A percentile compares a stretch with the other conserved stretches of the same genome.
phyloP scores from a whole-genome alignment of 1,140 invertebrate species.

The Orussus abietinus region DNA sequence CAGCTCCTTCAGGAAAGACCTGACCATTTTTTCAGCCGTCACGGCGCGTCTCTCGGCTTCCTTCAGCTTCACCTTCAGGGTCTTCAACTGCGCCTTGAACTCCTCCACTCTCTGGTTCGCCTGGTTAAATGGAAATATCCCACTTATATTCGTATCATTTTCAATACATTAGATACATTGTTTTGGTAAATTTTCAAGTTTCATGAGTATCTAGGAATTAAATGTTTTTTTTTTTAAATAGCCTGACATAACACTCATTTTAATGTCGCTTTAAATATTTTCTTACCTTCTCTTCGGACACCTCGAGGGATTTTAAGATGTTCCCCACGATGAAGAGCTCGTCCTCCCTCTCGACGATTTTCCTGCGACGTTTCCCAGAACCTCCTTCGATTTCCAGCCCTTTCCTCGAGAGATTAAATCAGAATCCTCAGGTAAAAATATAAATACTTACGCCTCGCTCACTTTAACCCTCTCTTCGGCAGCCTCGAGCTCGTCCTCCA shows the following conservation, averaged over 20 bases:
- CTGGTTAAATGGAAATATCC: slow-evolving; percentile 43
- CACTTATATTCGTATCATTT: not conserved
- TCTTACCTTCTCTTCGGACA: slow-evolving; percentile 97
- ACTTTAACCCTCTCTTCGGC: slow-evolving; percentile 82
- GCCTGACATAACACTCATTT: too few species aligned
- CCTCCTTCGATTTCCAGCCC: not conserved
- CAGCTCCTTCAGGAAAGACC: slow-evolving; percentile 80
- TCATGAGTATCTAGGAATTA: not conserved
- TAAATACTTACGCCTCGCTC: slow-evolving; percentile 72
- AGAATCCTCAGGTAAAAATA: slow-evolving; percentile 8
- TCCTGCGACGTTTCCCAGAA: slow-evolving; percentile 79
- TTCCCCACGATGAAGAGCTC: slow-evolving; percentile 98
- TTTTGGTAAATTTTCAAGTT: not conserved
- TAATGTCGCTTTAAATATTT: not conserved
- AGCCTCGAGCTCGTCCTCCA: slow-evolving; percentile 82
- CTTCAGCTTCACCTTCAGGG: slow-evolving; percentile 68
- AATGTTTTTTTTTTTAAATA: slow-evolving; percentile 3
- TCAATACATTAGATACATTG: not conserved
- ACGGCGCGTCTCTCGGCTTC: slow-evolving; percentile 79
- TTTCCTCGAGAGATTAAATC: slow-evolving; percentile 5
- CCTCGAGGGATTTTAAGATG: slow-evolving; percentile 98
- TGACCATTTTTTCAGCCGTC: slow-evolving; percentile 78
- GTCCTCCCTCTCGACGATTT: slow-evolving; percentile 98
- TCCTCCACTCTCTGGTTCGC: slow-evolving; percentile 80
- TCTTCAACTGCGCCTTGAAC: slow-evolving; percentile 76